Evolutionary conservation across 2,113 vertebrate species (phyloP).

Genomic region (Emydura subglobosa): DNA sequence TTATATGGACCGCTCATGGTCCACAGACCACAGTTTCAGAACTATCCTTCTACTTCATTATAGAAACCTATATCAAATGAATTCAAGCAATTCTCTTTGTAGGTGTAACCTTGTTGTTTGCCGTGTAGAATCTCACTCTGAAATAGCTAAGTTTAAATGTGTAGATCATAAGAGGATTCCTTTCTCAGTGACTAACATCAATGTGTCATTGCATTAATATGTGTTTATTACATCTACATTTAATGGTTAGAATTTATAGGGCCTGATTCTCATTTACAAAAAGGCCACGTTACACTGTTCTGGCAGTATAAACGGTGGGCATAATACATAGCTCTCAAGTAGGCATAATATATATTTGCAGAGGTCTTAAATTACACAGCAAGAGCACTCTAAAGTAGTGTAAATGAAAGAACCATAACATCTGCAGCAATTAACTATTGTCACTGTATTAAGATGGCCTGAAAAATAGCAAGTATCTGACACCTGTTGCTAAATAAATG

Average conservation of each 20-base stretch:
- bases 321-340: not conserved
- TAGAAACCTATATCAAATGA: not conserved
- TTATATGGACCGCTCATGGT: not conserved
- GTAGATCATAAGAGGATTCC: not conserved
- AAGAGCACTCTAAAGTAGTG: not conserved
- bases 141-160: not conserved
- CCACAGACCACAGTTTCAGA: not conserved
- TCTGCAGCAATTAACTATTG: not conserved
- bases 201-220: not conserved
- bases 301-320: not conserved
- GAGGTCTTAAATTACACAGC: not conserved
- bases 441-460: not conserved
- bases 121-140: not conserved
- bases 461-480: not conserved
- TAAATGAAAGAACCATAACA: not conserved
- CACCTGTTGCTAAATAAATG: fast-evolving
- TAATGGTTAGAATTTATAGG: not conserved
- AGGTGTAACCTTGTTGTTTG: not conserved
- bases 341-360: not conserved
- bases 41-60: not conserved
- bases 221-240: not conserved
- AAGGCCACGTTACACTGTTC: fast-evolving
- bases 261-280: not conserved
- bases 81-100: not conserved
- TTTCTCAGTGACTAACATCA: not conserved